These are phyloP conservation scores for Holothuria glaberrima DNA, from an alignment of 35 echinoderm and acorn worm species.

Conservation along the genomic window DNA sequence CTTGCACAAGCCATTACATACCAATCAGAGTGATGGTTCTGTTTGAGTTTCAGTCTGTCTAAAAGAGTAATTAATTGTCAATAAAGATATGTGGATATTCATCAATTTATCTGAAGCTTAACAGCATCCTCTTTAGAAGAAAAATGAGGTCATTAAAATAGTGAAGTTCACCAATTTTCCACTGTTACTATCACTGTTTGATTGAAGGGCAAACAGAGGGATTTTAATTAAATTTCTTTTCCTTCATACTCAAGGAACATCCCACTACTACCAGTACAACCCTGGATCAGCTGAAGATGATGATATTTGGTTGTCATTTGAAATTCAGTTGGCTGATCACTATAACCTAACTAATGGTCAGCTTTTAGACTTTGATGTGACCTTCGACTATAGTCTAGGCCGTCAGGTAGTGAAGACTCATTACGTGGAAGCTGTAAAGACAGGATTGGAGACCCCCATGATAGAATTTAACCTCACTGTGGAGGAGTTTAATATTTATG, in stretches of 20 bases:
- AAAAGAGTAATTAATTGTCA: no score
- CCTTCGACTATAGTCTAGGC: constrained; percentile 77
- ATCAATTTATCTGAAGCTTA: no score
- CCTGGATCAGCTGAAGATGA: constrained; percentile 61
- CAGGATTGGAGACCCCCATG: constrained; percentile 53
- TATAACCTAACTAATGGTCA: constrained; percentile 58
- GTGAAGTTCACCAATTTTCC: no score
- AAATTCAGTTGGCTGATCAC: constrained; percentile 87
- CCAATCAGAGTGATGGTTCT: no score
- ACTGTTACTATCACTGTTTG: no score
- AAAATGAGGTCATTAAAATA: no score
- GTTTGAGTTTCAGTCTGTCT: no score
- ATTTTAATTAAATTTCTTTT: not conserved
- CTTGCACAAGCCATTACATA: no score
- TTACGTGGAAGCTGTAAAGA: constrained; percentile 59
- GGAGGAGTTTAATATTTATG: constrained; percentile 66
- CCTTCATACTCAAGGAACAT: constrained; percentile 63
- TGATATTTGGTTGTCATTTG: constrained; percentile 78
- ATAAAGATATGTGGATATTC: no score
- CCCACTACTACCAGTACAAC: constrained; percentile 82
- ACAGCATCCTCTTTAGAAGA: no score
- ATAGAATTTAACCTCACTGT: constrained; percentile 82
- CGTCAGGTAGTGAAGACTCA: constrained; percentile 51
- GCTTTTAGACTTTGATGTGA: constrained; percentile 59
- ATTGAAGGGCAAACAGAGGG: no score